Evolutionary conservation across 2,113 vertebrate species (phyloP), one percentile per base, ranked within the genome.

Genomic region (Ceyx margarethae): DNA sequence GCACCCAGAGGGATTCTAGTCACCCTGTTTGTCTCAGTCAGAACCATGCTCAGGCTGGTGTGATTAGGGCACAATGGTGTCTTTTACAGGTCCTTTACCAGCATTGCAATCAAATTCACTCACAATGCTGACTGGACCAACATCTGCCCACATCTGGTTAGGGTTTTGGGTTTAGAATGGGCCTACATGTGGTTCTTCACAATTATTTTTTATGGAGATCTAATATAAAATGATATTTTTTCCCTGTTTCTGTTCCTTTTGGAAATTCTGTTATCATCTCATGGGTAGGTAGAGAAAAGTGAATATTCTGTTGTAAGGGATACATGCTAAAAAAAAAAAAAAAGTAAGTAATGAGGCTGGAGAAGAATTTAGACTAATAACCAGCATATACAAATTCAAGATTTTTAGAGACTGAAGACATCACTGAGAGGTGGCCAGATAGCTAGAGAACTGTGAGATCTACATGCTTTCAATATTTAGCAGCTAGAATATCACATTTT

Each of bases 401-500:
- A 61, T 86, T 95, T 46, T 43, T 67, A 37, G 64, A 81, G 79
- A 83, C 28, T 50, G 48, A 77, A 69, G 48, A 35, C 71, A 46
- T 81, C 26, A 26, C 18, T 62, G 57, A 91, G 82, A 83, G 25
- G 10, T 51, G 40, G 18, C 33, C 56, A 80, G 81, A 92, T 62
- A 91, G n/a, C 72, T 83, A 31, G 21, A 84, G 57, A 88, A 66
- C 21, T 81, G 13, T 2, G 40, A 57, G 13, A 53, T 64, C 50
- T 78, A 61, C 54, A 25, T 8, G 23, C 17, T 90, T 77, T 88
- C 57, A 50, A 1, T 95, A 50, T 89, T 94, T 84, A 84, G 50
- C 42, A 93, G 61, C 35, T 65, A 42, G 60, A 85, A 73, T 75
- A 83, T 66, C 45, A 53, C 40, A 68, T 95, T 91, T 90, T 94